Percentiles rank a stretch among this genome's conserved stretches.
Conservation (phyloP, 2,113 vertebrate species). For the Xiphophorus maculatus region DNA sequence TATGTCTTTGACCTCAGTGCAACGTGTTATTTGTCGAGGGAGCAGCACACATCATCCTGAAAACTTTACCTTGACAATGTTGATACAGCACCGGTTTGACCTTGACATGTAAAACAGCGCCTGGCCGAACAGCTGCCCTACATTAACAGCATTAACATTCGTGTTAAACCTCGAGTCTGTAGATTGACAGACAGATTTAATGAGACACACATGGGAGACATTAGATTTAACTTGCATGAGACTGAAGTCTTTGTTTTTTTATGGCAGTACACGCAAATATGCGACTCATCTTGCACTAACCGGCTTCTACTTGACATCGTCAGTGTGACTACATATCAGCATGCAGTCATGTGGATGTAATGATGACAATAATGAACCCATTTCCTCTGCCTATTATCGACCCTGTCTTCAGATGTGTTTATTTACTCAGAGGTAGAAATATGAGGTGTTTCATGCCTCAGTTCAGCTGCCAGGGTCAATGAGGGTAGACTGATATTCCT, state of each 20-base stretch:
- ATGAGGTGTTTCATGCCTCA: constrained; percentile 38
- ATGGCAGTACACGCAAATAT: background rate
- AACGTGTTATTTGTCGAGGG: too few species aligned
- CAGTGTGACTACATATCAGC: background rate
- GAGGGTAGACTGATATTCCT: background rate
- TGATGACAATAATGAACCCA: constrained; percentile 46
- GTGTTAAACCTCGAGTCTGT: constrained; percentile 26
- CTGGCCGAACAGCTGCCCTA: constrained; percentile 39
- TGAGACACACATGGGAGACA: constrained; percentile 42
- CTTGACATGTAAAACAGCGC: constrained; percentile 14
- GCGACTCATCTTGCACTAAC: background rate
- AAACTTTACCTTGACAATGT: too few species aligned
- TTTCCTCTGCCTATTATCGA: constrained; percentile 54
- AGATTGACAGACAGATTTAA: constrained; percentile 34
- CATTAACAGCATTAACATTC: constrained; percentile 32
- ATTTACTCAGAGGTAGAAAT: constrained; percentile 58
- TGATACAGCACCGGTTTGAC: constrained; percentile 27
- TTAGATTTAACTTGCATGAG: constrained; percentile 5
- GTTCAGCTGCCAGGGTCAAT: background rate
- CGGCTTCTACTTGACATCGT: background rate
- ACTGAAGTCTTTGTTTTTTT: constrained; percentile 37
- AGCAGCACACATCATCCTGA: too few species aligned
- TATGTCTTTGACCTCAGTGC: too few species aligned
- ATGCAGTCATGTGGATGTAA: constrained; percentile 18
- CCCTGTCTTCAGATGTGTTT: constrained; percentile 38